Base-by-base conservation (phyloP, 92 coral and sea anemone species). In the Zoanthus gigantus region DNA sequence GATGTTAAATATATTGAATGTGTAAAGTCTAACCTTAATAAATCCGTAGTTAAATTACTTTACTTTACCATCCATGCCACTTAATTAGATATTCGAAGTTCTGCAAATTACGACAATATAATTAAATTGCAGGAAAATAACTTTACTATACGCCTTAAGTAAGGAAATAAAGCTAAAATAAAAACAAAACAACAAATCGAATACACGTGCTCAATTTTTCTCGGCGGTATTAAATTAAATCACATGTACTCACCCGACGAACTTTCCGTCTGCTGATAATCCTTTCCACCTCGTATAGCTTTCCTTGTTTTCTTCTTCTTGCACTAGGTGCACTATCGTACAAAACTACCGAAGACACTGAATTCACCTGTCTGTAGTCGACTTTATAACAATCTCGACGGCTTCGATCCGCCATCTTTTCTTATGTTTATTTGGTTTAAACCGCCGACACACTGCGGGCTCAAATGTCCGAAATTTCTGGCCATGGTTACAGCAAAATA, bases 31-130 rank as follows among this genome's bases (percentile, higher is more conserved):
- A 63, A 87, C 90, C 90, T 87, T 4, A 87, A 56, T 56, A 77
- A 42, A 28, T 60, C 28, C 57, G 74, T 9, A 6, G 76, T 78
- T 58, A 87, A 78, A 77, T 87, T 78, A 52, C 30, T 52, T n/a
- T n/a, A n/a, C n/a, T n/a, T n/a, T n/a, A 65, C 85, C 90, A 87
- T 5, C 77, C 90, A 23, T 10, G 86, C 90, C 90, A 87, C 74
- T 87, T 87, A 34, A 87, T 52, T 76, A 87, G 75, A 67, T 87
- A 87, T 78, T 87, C 61, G 31, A 76, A 47, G 37, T 87, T 85
- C 90, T 87, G 32, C 71, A 65, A 65, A 65, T 17, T 29, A 65
- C 23, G 8, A 65, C 23, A 16, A 16, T 18, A n/a, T 65, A 18
- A 65, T 65, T 17, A 18, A 65, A 65, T 65, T 65, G 32, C 54